These are phyloP conservation scores for Amphiprion ocellaris DNA, from an alignment of 2,113 vertebrate species.

Conservation along the genomic window DNA sequence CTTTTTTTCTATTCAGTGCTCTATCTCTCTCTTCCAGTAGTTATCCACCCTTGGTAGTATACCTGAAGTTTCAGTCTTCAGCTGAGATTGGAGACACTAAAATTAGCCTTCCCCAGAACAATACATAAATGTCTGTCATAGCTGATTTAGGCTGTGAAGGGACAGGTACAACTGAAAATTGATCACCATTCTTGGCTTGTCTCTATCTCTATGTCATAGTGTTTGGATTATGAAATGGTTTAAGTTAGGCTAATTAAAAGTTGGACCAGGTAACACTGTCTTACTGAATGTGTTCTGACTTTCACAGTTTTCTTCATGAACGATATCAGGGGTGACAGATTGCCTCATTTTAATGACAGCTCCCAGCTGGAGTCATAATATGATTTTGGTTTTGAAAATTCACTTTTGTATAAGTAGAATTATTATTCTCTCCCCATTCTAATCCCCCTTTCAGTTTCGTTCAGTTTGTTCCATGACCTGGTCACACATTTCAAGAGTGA, in stretches of 20 bases:
- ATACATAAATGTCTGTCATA: constrained; percentile 74
- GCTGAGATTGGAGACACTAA: constrained; percentile 56
- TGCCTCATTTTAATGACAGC: constrained; percentile 47
- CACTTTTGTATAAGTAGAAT: constrained; percentile 38
- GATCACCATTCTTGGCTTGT: constrained; percentile 66
- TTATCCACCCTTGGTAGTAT: constrained; percentile 47
- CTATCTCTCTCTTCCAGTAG: constrained; percentile 23
- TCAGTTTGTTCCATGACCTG: constrained; percentile 90
- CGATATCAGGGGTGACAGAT: constrained; percentile 56
- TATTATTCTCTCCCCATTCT: constrained; percentile 20
- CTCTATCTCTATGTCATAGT: constrained; percentile 60
- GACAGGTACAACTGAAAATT: constrained; percentile 56
- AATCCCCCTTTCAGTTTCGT: constrained; percentile 88
- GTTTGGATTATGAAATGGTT: constrained; percentile 66
- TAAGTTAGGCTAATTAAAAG: constrained; percentile 62
- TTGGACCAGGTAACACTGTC: constrained; percentile 46
- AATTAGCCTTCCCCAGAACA: constrained; percentile 71
- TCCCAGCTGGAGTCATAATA: constrained; percentile 55
- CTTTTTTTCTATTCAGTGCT: constrained; percentile 6
- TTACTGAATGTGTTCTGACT: constrained; percentile 66
- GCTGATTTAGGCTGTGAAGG: constrained; percentile 49
- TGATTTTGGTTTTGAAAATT: constrained; percentile 34
- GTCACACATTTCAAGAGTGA: constrained; percentile 96
- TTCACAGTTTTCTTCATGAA: constrained; percentile 61
- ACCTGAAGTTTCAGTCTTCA: constrained; percentile 61